Conservation (phyloP, 2,888 invertebrate species). For the Euzophera pinguis region DNA sequence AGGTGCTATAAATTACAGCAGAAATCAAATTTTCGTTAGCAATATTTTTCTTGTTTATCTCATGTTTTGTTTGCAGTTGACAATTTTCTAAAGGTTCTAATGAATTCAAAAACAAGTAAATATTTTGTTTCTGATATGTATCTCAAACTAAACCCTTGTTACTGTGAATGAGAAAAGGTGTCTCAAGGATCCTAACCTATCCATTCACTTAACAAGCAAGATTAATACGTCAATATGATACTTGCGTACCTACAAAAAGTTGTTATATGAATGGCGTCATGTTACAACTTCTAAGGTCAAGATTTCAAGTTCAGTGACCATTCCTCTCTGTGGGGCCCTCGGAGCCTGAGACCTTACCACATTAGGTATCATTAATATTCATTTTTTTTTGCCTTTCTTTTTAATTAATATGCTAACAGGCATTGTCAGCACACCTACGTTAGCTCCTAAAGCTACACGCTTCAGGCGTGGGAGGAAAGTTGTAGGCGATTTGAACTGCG, state of each 20-base stretch:
- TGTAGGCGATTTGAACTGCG: conserved; percentile 52
- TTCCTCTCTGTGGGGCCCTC: conserved; percentile 13
- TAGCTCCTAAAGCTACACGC: conserved; percentile 42
- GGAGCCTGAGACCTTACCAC: conserved; percentile 15
- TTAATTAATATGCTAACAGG: conserved; percentile 76
- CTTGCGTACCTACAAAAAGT: conserved; percentile 5
- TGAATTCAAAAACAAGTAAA: too few species aligned
- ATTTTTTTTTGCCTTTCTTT: conserved; percentile 70
- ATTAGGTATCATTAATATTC: conserved; percentile 58
- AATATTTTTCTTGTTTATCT: too few species aligned
- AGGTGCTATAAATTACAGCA: too few species aligned
- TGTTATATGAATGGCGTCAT: conserved; percentile 10
- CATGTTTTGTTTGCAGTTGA: too few species aligned
- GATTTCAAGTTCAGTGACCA: conserved; percentile 22
- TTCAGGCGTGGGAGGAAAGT: conserved; percentile 47
- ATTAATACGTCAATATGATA: background rate
- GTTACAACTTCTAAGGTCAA: conserved; percentile 13
- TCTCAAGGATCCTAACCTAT: background rate
- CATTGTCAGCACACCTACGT: conserved; percentile 72
- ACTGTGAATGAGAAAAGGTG: background rate
- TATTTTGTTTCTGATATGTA: too few species aligned
- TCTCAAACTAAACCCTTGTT: too few species aligned
- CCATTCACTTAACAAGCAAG: background rate
- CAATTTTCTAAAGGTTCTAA: too few species aligned
- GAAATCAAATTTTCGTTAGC: too few species aligned